Percentiles rank a stretch among this genome's conserved stretches.
These are phyloP conservation scores for Electrophaes corylata DNA, from an alignment of 2,888 invertebrate species.

Conservation along the genomic window DNA sequence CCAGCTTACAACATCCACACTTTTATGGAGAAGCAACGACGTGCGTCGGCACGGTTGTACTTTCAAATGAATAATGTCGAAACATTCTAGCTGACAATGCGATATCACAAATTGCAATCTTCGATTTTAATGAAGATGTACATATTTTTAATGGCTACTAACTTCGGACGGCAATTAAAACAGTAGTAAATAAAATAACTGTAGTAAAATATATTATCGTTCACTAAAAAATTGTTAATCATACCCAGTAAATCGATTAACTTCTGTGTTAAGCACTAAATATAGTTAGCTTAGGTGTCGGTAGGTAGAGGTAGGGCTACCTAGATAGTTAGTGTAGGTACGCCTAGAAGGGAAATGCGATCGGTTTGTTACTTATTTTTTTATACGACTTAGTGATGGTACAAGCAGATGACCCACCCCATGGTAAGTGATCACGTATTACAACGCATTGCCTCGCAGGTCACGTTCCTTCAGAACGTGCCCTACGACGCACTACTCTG, in stretches of 20 bases:
- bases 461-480: too few relatives aligned
- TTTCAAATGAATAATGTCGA: slow-evolving; percentile 25
- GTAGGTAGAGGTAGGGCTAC: too few relatives aligned
- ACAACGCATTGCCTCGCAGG: too few relatives aligned
- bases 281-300: too few relatives aligned
- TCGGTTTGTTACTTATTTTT: slow-evolving; percentile 31
- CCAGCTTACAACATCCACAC: slow-evolving; percentile 37
- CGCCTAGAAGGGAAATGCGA: slow-evolving; percentile 23
- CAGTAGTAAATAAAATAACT: slow-evolving; percentile 34
- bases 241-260: slow-evolving; percentile 28
- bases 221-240: slow-evolving; percentile 29
- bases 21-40: slow-evolving; percentile 41
- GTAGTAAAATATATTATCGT: slow-evolving; percentile 23
- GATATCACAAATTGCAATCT: slow-evolving; percentile 38
- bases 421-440: too few relatives aligned
- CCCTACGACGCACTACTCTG: too few relatives aligned
- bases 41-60: slow-evolving; percentile 17
- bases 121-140: slow-evolving; percentile 33
- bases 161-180: slow-evolving; percentile 35
- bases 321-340: too few relatives aligned
- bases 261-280: slow-evolving; percentile 25
- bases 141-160: slow-evolving; percentile 26
- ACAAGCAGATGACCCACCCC: too few relatives aligned
- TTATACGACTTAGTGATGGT: too few relatives aligned
- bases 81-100: slow-evolving; percentile 32